Evolutionary conservation across 2,888 invertebrate species (phyloP).

Genomic region (Aspidiotus rigidus): DNA sequence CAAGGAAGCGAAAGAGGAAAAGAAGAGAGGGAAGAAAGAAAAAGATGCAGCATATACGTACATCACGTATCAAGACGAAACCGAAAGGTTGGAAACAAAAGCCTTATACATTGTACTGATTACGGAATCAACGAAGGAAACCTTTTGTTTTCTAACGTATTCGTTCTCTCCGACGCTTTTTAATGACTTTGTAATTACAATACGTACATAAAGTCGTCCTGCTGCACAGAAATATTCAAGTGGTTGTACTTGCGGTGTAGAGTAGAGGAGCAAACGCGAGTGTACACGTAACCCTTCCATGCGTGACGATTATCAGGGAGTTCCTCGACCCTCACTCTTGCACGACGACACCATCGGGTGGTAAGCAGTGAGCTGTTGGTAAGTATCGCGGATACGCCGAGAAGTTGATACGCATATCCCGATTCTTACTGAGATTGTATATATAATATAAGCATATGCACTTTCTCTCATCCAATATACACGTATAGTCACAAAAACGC

Average conservation of each 20-base stretch:
- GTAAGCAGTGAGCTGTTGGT: background rate
- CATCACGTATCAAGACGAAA: background rate
- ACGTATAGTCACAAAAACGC: background rate
- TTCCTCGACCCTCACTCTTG: slow-evolving; percentile 3
- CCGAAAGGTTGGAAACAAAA: slow-evolving; percentile 30
- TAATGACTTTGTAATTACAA: slow-evolving; percentile 30
- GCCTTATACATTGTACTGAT: slow-evolving; percentile 20
- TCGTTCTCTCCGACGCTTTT: slow-evolving; percentile 23
- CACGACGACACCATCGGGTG: background rate
- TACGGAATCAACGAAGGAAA: slow-evolving; percentile 28
- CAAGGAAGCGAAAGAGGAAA: background rate
- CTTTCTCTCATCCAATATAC: background rate
- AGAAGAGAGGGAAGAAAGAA: slow-evolving; percentile 1
- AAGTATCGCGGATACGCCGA: background rate
- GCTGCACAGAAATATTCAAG: slow-evolving; percentile 27
- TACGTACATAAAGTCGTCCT: background rate
- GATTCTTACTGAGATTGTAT: background rate
- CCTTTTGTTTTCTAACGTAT: slow-evolving; percentile 29
- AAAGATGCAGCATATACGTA: slow-evolving; percentile 4
- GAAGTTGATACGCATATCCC: background rate
- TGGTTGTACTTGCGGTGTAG: slow-evolving; percentile 25
- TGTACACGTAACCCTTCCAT: slow-evolving; percentile 18
- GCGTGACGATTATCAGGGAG: slow-evolving; percentile 25
- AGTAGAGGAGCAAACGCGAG: background rate
- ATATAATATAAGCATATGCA: background rate